A percentile compares a stretch with the other conserved stretches of the same genome.
phyloP scores from a whole-genome alignment of 2,113 vertebrate genomes.

The Galemys pyrenaicus region DNA sequence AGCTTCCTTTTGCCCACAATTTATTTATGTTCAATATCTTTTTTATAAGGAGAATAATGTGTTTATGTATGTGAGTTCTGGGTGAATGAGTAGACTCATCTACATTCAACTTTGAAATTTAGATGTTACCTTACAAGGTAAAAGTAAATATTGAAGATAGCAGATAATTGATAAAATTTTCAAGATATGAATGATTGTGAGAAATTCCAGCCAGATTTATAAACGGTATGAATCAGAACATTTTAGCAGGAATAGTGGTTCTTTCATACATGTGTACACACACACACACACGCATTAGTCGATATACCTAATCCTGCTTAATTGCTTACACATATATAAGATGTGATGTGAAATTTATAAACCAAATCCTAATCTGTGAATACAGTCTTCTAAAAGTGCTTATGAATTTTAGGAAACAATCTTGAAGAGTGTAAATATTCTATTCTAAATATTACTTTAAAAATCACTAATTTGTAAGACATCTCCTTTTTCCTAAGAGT shows the following conservation, averaged over 20 bases:
- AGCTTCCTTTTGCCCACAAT: not conserved
- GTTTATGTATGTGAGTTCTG: not conserved
- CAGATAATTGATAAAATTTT: not conserved
- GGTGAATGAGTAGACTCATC: not conserved
- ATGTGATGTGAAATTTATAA: not conserved
- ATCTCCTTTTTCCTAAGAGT: not conserved
- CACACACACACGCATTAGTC: not conserved
- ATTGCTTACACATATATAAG: not conserved
- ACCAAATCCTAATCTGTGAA: not conserved
- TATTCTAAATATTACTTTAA: not conserved
- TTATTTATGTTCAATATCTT: not conserved
- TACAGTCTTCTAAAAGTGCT: not conserved
- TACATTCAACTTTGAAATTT: not conserved
- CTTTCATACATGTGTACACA: not conserved
- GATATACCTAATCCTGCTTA: not conserved
- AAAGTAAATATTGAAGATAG: not conserved
- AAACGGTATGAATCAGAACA: not conserved
- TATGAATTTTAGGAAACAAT: not conserved
- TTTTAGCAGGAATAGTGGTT: not conserved
- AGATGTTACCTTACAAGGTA: not conserved
- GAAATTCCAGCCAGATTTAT: not conserved
- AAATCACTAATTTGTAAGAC: not conserved
- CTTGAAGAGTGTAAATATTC: not conserved
- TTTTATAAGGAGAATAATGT: slow-evolving; percentile 6
- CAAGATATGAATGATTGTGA: not conserved